Conservation (phyloP, 2,797 vertebrate species). For the Gallirallus australis region DNA sequence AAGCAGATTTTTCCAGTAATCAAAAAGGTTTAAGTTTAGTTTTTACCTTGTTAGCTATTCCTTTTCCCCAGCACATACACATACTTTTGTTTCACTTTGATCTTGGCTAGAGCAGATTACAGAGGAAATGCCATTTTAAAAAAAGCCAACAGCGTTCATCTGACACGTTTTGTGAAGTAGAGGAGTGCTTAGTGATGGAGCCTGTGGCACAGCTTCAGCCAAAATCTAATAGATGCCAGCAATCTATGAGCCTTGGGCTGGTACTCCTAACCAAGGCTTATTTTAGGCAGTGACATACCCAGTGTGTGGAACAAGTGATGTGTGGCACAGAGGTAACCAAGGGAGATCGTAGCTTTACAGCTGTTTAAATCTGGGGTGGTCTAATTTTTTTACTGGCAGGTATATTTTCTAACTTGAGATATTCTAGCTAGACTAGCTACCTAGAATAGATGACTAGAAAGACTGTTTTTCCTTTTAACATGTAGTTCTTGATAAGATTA, state of each 20-base stretch:
- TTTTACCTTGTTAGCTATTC: neutral
- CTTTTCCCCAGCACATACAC: neutral
- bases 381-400: neutral
- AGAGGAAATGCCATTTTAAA: neutral
- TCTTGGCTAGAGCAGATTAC: neutral
- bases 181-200: neutral
- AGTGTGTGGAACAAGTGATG: fast-evolving
- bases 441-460: neutral
- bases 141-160: neutral
- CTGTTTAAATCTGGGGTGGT: neutral
- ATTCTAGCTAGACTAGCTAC: neutral
- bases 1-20: neutral
- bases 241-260: neutral
- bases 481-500: neutral
- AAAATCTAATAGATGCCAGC: neutral
- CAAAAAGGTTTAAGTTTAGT: neutral
- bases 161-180: neutral
- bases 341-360: neutral
- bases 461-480: neutral
- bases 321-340: neutral
- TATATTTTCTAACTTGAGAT: neutral
- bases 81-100: neutral
- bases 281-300: neutral
- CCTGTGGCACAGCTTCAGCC: neutral
- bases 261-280: neutral